These are phyloP conservation scores for Tinamus major DNA, from an alignment of 2,797 vertebrate genomes.

Conservation along the genomic window DNA sequence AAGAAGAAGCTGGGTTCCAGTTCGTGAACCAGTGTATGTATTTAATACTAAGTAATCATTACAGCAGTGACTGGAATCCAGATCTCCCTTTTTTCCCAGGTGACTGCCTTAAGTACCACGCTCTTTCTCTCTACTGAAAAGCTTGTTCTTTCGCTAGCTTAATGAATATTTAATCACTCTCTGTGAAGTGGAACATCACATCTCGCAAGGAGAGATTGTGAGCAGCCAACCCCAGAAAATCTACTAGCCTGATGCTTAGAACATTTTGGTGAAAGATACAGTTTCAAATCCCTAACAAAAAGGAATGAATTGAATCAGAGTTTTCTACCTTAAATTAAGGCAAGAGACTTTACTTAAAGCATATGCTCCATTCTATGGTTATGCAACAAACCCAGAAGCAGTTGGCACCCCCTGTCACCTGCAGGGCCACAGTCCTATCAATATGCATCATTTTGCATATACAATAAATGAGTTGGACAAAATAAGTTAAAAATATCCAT, in stretches of 20 bases:
- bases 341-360: not conserved
- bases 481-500: not conserved
- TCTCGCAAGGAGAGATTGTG: conserved; percentile 44
- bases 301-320: not conserved
- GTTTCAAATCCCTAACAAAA: conserved; percentile 51
- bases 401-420: not conserved
- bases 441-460: not conserved
- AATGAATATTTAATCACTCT: conserved; percentile 73
- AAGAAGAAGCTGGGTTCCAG: conserved; percentile 63
- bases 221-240: conserved; percentile 67
- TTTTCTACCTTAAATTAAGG: conserved; percentile 29
- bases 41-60: conserved; percentile 73
- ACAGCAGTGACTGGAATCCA: conserved; percentile 73
- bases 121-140: conserved; percentile 73
- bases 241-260: conserved; percentile 47
- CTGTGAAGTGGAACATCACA: conserved; percentile 72
- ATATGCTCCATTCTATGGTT: not conserved
- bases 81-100: conserved; percentile 70
- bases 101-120: conserved; percentile 72
- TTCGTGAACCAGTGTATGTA: conserved; percentile 63
- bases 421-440: not conserved
- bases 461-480: not conserved
- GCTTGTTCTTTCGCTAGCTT: conserved; percentile 71
- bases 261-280: conserved; percentile 24
- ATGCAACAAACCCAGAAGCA: not conserved